Percentiles rank a stretch among this genome's conserved stretches.
Conservation (phyloP, 2,888 invertebrate species). For the Andrena praecox region DNA sequence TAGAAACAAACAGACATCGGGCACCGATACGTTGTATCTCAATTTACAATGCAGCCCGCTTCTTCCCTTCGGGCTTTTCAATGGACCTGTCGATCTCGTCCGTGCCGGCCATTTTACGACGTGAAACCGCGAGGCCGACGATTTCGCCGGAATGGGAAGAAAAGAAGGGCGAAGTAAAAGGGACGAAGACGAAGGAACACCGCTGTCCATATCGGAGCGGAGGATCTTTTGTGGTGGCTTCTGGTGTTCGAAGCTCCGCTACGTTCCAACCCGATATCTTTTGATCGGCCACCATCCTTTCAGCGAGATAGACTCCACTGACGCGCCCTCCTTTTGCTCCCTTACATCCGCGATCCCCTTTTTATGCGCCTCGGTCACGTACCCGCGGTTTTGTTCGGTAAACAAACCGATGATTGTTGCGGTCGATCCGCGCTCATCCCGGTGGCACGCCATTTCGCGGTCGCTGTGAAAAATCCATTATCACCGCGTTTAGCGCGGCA, state of each 20-base stretch:
- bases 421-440: constrained; percentile 50
- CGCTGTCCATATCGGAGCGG: constrained; percentile 45
- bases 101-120: constrained; percentile 52
- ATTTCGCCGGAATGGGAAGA: constrained; percentile 36
- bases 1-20: constrained; percentile 32
- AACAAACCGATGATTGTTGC: constrained; percentile 74
- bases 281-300: constrained; percentile 66
- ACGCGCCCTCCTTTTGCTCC: constrained; percentile 18
- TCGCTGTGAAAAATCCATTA: constrained; percentile 78
- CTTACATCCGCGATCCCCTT: constrained; percentile 21
- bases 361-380: constrained; percentile 40
- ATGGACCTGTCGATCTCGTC: constrained; percentile 56
- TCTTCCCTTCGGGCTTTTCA: constrained; percentile 44
- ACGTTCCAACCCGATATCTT: constrained; percentile 59
- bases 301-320: constrained; percentile 43
- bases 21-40: constrained; percentile 44
- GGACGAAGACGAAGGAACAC: constrained; percentile 8
- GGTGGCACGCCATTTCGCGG: constrained; percentile 59
- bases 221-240: constrained; percentile 70
- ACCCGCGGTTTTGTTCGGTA: constrained; percentile 72
- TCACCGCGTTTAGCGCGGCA: constrained; percentile 59
- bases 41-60: constrained; percentile 48
- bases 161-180: not conserved
- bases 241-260: constrained; percentile 58
- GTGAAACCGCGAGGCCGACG: constrained; percentile 53